Conservation (phyloP, 1,140 invertebrate genomes). For the Neodiprion fabricii region DNA sequence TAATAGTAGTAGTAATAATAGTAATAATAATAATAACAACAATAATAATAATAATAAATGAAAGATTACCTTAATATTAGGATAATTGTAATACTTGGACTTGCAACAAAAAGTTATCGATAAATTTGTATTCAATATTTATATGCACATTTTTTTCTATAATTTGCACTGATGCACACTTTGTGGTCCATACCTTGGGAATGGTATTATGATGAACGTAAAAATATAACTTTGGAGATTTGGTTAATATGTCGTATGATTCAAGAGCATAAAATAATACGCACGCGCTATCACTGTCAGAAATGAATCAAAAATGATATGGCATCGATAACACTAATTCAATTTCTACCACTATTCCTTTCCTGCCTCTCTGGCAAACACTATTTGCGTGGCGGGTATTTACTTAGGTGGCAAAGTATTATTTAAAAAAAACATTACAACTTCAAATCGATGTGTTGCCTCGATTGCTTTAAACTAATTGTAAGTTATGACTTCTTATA, state of each 20-base stretch:
- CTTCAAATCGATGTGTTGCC: background rate
- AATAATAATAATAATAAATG: background rate
- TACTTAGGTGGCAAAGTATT: too few species aligned
- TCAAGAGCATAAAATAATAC: constrained; percentile 3
- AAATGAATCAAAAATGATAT: background rate
- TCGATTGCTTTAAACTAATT: background rate
- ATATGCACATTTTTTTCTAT: background rate
- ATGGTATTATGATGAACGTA: background rate
- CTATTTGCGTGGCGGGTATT: background rate
- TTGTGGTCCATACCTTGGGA: background rate
- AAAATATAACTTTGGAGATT: background rate
- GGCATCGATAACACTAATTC: background rate
- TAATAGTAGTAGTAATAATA: too few species aligned
- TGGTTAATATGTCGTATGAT: background rate
- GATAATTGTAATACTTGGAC: too few species aligned
- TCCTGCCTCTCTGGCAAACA: background rate
- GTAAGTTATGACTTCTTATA: background rate
- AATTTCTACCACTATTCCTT: background rate
- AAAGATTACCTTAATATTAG: background rate
- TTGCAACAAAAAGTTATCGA: background rate
- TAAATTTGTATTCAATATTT: background rate
- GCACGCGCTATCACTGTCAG: background rate
- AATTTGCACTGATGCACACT: background rate
- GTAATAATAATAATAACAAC: too few species aligned
- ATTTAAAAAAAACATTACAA: too few species aligned